Evolutionary conservation across 2,888 invertebrate species (phyloP).

Genomic region (Biston betularia): DNA sequence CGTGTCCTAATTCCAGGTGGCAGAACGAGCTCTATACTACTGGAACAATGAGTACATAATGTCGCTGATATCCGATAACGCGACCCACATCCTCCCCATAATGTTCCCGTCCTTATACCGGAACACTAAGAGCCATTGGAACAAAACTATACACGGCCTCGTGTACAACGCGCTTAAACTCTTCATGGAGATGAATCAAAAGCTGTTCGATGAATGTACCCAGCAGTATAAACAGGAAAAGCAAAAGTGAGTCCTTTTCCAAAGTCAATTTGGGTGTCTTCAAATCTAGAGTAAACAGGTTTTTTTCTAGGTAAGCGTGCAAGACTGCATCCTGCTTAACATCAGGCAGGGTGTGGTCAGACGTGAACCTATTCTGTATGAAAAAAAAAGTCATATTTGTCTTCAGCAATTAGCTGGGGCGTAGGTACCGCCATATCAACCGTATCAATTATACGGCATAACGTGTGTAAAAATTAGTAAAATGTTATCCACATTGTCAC

Average conservation of each 20-base stretch:
- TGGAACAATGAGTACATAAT: slow-evolving; percentile 99
- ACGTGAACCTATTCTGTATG: too few relatives aligned
- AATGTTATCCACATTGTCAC: too few relatives aligned
- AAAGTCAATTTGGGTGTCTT: too few relatives aligned
- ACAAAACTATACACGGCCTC: slow-evolving; percentile 99
- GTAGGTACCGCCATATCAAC: too few relatives aligned
- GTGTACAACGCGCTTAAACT: slow-evolving; percentile 99
- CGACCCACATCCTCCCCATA: slow-evolving; percentile 98
- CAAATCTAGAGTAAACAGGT: too few relatives aligned
- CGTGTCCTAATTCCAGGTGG: slow-evolving; percentile 89
- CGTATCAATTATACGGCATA: too few relatives aligned
- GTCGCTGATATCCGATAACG: slow-evolving; percentile 99
- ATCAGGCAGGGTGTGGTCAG: too few relatives aligned
- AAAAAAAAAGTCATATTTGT: too few relatives aligned
- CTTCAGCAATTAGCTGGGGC: too few relatives aligned
- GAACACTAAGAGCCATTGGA: slow-evolving; percentile 99
- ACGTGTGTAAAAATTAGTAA: too few relatives aligned
- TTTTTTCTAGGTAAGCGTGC: too few relatives aligned
- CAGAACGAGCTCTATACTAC: slow-evolving; percentile 99
- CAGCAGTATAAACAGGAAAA: slow-evolving; percentile 96
- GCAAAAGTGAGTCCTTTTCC: slow-evolving; percentile 91
- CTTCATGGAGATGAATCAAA: slow-evolving; percentile 99
- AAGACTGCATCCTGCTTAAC: too few relatives aligned
- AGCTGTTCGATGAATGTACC: slow-evolving; percentile 99
- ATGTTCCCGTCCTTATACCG: slow-evolving; percentile 99